Percentiles rank a stretch among this genome's conserved stretches.
Evolutionary conservation across 2,888 invertebrate genomes (phyloP).

Genomic region (Conus canariensis): DNA sequence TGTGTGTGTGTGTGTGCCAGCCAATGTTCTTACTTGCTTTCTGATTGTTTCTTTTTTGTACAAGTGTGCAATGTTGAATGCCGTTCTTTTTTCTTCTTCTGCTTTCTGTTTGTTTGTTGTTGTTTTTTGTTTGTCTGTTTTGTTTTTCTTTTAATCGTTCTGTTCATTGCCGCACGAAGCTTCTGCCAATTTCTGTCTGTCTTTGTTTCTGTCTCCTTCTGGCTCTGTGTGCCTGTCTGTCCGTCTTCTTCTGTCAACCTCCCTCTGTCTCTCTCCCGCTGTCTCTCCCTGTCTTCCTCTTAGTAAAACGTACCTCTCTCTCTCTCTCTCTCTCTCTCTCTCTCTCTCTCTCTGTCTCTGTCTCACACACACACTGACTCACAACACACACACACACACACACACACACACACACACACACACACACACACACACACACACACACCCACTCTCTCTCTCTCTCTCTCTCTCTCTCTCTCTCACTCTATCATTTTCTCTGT

Average conservation of each 20-base stretch:
- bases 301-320: background rate
- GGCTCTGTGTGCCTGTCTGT: background rate
- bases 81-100: no score
- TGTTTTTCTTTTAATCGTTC: no score
- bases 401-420: no score
- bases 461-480: background rate
- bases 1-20: background rate
- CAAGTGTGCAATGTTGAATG: no score
- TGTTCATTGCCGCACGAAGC: no score
- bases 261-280: background rate
- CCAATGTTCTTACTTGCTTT: no score
- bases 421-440: no score
- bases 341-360: background rate
- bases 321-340: background rate
- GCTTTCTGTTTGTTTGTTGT: no score
- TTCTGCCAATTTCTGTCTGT: background rate
- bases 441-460: background rate
- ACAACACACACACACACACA: no score
- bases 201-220: background rate
- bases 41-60: no score
- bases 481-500: background rate
- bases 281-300: background rate
- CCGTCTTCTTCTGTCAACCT: background rate
- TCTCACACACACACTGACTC: no score
- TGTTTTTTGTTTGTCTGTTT: no score